Percentiles rank a stretch among this genome's conserved stretches.
Evolutionary conservation across 2,888 invertebrate species (phyloP).

Genomic region (Synanthedon andrenaeformis): DNA sequence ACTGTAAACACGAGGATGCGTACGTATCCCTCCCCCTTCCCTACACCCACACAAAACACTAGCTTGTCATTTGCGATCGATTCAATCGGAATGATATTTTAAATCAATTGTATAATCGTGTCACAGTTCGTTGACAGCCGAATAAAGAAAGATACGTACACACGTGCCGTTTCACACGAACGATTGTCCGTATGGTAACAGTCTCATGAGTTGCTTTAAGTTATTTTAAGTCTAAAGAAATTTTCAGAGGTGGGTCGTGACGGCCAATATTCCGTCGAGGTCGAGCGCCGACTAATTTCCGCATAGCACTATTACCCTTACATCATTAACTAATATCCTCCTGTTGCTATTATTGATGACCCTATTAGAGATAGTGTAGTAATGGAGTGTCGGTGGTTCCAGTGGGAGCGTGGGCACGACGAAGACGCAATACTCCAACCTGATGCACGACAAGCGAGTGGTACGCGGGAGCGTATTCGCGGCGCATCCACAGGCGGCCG

Average conservation of each 20-base stretch:
- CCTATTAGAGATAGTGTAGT: no score
- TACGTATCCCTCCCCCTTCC: neutral
- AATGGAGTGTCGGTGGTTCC: conserved; percentile 11
- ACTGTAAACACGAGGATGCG: conserved; percentile 4
- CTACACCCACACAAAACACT: neutral
- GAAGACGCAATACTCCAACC: conserved; percentile 64
- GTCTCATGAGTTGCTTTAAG: no score
- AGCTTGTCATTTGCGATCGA: neutral
- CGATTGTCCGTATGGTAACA: no score
- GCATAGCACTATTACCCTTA: no score
- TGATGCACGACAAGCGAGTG: conserved; percentile 91
- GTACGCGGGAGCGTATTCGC: conserved; percentile 86
- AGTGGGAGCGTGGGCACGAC: conserved; percentile 35
- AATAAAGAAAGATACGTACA: neutral
- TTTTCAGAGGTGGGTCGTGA: neutral
- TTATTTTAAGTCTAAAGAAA: no score
- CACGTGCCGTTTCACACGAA: neutral
- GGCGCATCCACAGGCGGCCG: conserved; percentile 49
- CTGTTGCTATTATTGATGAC: no score
- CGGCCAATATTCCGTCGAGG: conserved; percentile 2
- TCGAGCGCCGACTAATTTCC: no score
- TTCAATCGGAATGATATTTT: neutral
- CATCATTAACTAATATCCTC: no score
- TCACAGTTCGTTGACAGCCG: neutral
- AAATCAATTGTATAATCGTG: neutral